Base-by-base conservation (phyloP, 1,140 invertebrate genomes). In the Drosophila sechellia region DNA sequence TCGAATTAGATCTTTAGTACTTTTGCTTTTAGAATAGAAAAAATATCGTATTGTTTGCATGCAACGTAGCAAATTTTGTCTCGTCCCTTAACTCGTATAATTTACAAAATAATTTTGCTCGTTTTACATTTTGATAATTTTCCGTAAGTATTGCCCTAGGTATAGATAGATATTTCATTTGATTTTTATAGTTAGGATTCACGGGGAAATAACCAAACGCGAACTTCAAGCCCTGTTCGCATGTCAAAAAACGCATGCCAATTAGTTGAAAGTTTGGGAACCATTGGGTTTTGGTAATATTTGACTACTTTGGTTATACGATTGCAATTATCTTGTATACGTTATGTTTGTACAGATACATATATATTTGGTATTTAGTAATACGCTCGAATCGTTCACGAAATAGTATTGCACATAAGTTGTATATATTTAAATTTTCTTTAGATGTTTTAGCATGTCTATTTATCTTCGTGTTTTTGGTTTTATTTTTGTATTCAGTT, bases 331-430 rank as follows among this genome's bases (percentile, higher is more conserved):
- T 75, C 52, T 74, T 77, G 73, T 53, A 52, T 77, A 63, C 61
- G 17, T 77, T 66, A 46, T 57, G 48, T 72, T 56, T 77, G 53
- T 69, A 72, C 80, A 69, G 63, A 78, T 68, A 60, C 65, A 45
- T 66, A 55, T 75, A 75, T 55, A 49, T 64, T 68, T 68, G 59
- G 64, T 68, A 52, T 70, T 69, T 65, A 39, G 11, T 49, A 69
- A 71, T 71, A 74, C 58, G 58, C 49, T 69, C 79, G 42, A 53
- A 69, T 74, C 48, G 35, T 81, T 80, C 77, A 80, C 65, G 71
- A 79, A 77, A 84, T 87, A 87, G 84, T 87, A 80, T 89, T 87
- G 84, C 84, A 87, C 84, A 89, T 84, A 89, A 74, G 75, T 86
- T 75, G 40, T 75, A 65, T 75, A 73, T 71, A 70, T 70, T 73